These are phyloP conservation scores for Mesorhabditis belari DNA, from an alignment of 2,888 invertebrate species.

Conservation along the genomic window DNA sequence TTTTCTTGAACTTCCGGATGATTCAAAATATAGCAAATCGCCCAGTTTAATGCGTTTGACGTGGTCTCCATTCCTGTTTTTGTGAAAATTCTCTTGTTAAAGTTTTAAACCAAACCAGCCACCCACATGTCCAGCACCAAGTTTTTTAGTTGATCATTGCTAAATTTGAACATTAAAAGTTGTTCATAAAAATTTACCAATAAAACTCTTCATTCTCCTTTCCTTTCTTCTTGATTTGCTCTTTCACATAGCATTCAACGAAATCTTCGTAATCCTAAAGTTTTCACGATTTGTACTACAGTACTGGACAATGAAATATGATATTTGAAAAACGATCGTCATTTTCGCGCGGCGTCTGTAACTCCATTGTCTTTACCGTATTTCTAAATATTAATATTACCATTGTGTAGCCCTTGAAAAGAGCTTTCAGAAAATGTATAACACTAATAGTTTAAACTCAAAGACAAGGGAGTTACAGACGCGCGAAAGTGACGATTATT, in stretches of 20 bases:
- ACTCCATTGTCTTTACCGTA: too few species aligned
- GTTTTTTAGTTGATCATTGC: slow-evolving; percentile 13
- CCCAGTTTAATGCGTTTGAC: slow-evolving; percentile 23
- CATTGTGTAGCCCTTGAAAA: too few species aligned
- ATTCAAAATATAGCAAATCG: slow-evolving; percentile 16
- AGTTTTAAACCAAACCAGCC: slow-evolving; percentile 27
- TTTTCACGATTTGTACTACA: too few species aligned
- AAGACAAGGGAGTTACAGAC: too few species aligned
- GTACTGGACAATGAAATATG: too few species aligned
- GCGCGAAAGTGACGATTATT: too few species aligned
- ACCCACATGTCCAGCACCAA: slow-evolving; percentile 31
- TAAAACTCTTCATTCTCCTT: slow-evolving; percentile 13
- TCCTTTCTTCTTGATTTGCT: slow-evolving; percentile 11
- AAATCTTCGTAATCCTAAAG: slow-evolving; percentile 16
- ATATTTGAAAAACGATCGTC: too few species aligned
- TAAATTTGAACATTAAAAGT: background rate
- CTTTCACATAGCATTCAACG: slow-evolving; percentile 19
- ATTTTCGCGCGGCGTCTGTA: too few species aligned
- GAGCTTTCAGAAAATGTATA: too few species aligned
- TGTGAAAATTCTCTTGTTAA: slow-evolving; percentile 4
- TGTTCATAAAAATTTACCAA: slow-evolving; percentile 9
- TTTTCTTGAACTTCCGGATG: slow-evolving; percentile 19
- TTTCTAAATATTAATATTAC: too few species aligned
- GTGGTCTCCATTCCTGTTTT: slow-evolving; percentile 33
- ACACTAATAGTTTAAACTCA: too few species aligned